These are phyloP conservation scores for Diachasmimorpha longicaudata DNA, from an alignment of 1,140 invertebrate species.

Conservation along the genomic window DNA sequence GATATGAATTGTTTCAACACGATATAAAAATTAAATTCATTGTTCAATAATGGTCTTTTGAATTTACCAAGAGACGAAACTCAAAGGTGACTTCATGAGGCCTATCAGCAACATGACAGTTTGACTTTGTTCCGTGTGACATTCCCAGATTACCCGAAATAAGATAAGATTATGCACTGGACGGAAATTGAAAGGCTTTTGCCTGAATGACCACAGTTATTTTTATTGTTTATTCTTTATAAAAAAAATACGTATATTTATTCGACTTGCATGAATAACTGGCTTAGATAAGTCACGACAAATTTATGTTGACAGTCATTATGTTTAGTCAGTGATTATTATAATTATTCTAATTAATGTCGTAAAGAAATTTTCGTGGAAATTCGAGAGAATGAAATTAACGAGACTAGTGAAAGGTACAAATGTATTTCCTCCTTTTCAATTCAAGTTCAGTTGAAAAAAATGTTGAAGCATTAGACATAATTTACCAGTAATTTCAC, in stretches of 20 bases:
- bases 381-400: too few relatives aligned
- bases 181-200: slow-evolving; percentile 20
- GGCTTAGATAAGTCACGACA: not conserved
- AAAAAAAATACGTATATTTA: not conserved
- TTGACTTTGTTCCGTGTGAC: not conserved
- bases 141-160: slow-evolving; percentile 40
- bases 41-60: too few relatives aligned
- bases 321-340: too few relatives aligned
- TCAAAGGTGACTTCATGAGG: not conserved
- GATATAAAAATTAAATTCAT: too few relatives aligned
- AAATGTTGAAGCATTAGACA: too few relatives aligned
- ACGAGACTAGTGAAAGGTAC: too few relatives aligned
- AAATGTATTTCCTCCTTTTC: too few relatives aligned
- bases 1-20: not conserved
- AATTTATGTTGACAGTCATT: too few relatives aligned
- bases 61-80: not conserved
- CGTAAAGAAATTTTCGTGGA: too few relatives aligned
- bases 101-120: not conserved
- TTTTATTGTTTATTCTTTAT: not conserved
- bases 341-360: too few relatives aligned
- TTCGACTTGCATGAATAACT: not conserved
- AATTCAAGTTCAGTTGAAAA: too few relatives aligned
- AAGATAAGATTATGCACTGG: slow-evolving; percentile 46
- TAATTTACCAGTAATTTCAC: too few relatives aligned
- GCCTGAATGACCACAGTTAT: not conserved